These are phyloP conservation scores for Cariama cristata DNA, from an alignment of 2,113 vertebrate species.

Conservation along the genomic window DNA sequence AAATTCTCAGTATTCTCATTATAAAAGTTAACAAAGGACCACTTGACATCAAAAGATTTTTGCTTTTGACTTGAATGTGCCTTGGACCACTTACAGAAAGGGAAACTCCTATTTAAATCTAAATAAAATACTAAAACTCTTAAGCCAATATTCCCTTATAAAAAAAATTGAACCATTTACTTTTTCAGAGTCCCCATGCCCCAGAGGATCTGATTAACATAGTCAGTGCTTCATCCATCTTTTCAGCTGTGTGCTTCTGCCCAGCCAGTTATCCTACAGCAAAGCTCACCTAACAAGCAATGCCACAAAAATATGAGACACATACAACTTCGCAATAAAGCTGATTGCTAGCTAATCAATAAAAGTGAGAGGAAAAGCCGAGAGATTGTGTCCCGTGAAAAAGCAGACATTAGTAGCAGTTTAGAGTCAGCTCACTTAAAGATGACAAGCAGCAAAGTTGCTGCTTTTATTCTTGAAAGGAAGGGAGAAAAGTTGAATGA, in stretches of 20 bases:
- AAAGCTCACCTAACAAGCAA: background rate
- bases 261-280: background rate
- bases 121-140: background rate
- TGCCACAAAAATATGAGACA: background rate
- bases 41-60: background rate
- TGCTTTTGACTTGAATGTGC: background rate
- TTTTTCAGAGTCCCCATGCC: background rate
- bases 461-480: background rate
- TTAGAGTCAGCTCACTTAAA: background rate
- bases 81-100: background rate
- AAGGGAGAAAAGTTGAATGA: background rate
- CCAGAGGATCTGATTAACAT: background rate
- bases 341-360: background rate
- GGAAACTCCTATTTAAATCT: background rate
- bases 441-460: background rate
- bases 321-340: background rate
- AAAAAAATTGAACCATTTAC: fast-evolving
- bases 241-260: background rate
- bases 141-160: background rate
- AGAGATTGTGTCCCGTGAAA: background rate
- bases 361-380: background rate
- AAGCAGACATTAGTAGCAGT: background rate
- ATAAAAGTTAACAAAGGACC: background rate
- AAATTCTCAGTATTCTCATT: background rate
- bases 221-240: background rate